Evolutionary conservation across 1,140 invertebrate species (phyloP).

Genomic region (Mactra quadrangularis): DNA sequence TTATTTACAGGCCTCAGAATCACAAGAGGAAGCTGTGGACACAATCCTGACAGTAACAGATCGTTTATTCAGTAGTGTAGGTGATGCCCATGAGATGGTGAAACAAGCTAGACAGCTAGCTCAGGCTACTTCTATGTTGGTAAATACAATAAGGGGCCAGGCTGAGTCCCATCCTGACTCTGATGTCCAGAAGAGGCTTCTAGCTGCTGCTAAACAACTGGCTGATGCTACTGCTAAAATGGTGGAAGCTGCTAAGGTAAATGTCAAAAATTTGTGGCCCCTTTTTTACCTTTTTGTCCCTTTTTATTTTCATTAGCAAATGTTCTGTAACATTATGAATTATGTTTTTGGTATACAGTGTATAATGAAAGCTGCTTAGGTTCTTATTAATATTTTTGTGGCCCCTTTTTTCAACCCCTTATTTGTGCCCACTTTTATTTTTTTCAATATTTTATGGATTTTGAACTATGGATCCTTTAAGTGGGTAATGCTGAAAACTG

Average conservation of each 20-base stretch:
- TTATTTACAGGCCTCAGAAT: constrained; percentile 71
- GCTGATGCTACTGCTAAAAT: constrained; percentile 98
- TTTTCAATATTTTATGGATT: no score
- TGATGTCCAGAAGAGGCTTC: constrained; percentile 93
- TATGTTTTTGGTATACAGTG: background rate
- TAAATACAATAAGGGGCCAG: constrained; percentile 96
- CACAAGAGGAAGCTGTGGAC: constrained; percentile 92
- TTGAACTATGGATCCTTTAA: no score
- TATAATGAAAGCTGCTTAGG: background rate
- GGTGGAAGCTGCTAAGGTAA: constrained; percentile 95
- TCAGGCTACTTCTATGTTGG: constrained; percentile 95
- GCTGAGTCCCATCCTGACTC: constrained; percentile 94
- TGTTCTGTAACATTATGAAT: background rate
- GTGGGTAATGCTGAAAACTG: no score
- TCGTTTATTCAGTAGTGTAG: constrained; percentile 91
- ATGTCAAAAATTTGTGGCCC: background rate
- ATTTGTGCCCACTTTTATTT: no score
- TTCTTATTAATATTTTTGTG: background rate
- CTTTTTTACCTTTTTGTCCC: background rate
- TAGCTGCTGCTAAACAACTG: constrained; percentile 92
- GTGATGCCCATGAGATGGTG: constrained; percentile 96
- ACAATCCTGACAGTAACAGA: constrained; percentile 96
- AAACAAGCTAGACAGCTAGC: constrained; percentile 95
- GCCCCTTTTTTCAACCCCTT: no score
- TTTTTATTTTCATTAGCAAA: background rate